Base-by-base conservation (phyloP, 2,797 vertebrate species). In the Xiphophorus birchmanni region DNA sequence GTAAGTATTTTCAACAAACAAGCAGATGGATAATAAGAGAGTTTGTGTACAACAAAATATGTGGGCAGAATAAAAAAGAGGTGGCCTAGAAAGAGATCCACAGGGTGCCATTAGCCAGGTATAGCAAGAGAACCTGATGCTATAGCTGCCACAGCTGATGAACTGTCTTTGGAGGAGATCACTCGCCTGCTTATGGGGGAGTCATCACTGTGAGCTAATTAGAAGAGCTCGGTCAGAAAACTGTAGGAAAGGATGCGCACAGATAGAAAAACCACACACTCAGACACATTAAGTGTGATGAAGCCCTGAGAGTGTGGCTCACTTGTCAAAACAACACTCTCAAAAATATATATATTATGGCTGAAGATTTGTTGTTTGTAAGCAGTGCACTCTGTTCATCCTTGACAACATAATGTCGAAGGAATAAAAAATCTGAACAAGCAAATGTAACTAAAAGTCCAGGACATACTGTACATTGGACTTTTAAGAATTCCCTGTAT, bases 51-150 rank as follows among this genome's bases (percentile, higher is more conserved):
- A 81, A 82, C 84, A 80, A 32, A 82, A 84, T 76, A 76, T 89
- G 88, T 87, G 78, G 86, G 91, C 84, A 75, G 85, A 82, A 48
- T 75, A 71, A 76, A 83, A 77, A 88, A 80, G 80, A 0, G 9
- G 67, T 88, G 89, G 84, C 91, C 91, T 90, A 91, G 88, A 92
- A 91, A 89, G 60, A 84, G 82, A 92, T 92, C 90, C 89, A 90
- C 77, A 81, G 91, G 88, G 90, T 90, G 85, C 86, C 87, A 91
- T 93, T 92, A 91, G 81, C 65, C 85, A 83, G 81, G 82, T 91
- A 90, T 76, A 75, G 76, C 79, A 76, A 71, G 76, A 78, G 15
- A 88, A 86, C 73, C 74, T 87, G 85, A 86, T 79, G 84, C 79
- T 82, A 50, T 35, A n/a, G 47, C 84, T 88, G 88, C 89, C 89